Conservation (phyloP, 2,113 vertebrate genomes). For the Greenwoodochromis staneri region DNA sequence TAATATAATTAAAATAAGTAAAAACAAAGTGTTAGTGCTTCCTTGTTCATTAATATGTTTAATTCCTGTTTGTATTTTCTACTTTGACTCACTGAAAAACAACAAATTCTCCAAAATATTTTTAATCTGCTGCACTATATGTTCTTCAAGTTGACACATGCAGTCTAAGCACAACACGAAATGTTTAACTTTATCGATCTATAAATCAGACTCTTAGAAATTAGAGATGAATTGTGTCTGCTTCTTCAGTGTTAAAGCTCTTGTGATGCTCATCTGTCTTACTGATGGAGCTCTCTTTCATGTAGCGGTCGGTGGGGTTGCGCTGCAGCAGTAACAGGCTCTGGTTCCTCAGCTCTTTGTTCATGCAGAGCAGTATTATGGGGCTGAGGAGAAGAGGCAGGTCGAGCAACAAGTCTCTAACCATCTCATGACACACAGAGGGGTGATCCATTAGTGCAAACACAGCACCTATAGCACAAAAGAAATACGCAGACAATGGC, state of each 20-base stretch:
- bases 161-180: not conserved
- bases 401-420: conserved; percentile 59
- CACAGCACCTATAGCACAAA: conserved; percentile 28
- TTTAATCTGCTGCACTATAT: not conserved
- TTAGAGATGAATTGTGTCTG: not conserved
- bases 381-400: conserved; percentile 59
- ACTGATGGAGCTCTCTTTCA: not conserved
- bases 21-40: not conserved
- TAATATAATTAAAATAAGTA: not conserved
- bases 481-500: not conserved
- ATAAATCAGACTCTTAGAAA: not conserved
- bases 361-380: conserved; percentile 63
- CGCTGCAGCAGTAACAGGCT: conserved; percentile 35
- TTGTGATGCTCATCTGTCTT: not conserved
- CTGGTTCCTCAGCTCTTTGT: conserved; percentile 62
- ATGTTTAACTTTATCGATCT: not conserved
- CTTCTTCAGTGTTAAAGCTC: not conserved
- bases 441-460: conserved; percentile 47
- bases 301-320: not conserved
- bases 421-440: conserved; percentile 58
- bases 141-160: not conserved
- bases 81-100: not conserved
- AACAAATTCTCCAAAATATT: not conserved
- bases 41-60: not conserved
- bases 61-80: not conserved